Evolutionary conservation across 2,113 vertebrate genomes (phyloP).

Genomic region (Mellivora capensis): DNA sequence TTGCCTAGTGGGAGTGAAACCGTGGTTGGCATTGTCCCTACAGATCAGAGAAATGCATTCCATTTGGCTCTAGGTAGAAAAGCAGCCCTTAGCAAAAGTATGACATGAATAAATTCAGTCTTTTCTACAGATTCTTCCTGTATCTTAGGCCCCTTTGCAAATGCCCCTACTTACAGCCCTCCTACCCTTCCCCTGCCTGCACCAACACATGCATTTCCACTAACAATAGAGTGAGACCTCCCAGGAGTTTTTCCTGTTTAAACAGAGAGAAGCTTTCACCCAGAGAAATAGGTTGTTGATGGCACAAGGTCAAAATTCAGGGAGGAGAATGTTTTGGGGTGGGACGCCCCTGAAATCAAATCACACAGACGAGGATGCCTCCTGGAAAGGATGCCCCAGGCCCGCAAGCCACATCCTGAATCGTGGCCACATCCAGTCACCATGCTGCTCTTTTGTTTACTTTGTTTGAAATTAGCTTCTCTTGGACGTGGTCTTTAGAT

Average conservation of each 20-base stretch:
- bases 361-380: background rate
- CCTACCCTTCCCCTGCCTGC: background rate
- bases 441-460: background rate
- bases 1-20: background rate
- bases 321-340: background rate
- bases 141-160: background rate
- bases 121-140: background rate
- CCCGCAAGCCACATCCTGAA: background rate
- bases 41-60: background rate
- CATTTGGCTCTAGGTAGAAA: background rate
- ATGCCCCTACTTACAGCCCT: background rate
- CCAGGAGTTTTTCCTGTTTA: background rate
- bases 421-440: accelerated
- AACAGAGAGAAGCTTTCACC: background rate
- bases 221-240: background rate
- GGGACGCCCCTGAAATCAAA: background rate
- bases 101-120: background rate
- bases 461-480: background rate
- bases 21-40: background rate
- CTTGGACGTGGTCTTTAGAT: background rate
- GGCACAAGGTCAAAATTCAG: background rate
- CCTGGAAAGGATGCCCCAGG: background rate
- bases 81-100: background rate
- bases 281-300: background rate
- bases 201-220: background rate